Base-by-base conservation (phyloP, 2,797 vertebrate species). In the Enoplosus armatus region DNA sequence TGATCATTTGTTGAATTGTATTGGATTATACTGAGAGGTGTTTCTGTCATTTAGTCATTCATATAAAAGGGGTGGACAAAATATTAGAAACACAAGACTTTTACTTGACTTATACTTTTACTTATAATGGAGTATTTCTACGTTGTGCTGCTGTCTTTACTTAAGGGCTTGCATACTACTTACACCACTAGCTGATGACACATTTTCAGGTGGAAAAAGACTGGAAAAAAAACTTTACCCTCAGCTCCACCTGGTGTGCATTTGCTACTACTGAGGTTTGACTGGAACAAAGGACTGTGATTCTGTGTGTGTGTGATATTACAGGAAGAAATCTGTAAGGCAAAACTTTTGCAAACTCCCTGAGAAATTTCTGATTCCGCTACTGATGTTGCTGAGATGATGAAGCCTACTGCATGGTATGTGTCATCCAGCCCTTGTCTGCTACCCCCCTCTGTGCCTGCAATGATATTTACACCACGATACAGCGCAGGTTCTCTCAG, bases 401-500 rank as follows among this genome's bases (percentile, higher is more conserved):
- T 69, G 64, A 85, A 84, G 79, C 76, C 26, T 75, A 2, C 66
- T 58, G 33, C 61, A 67, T 60, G 65, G 67, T 29, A 62, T 80
- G 63, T 87, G 85, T 90, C 85, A 77, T 77, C 55, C 72, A 75
- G 58, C 58, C 51, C 45, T 80, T 54, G 75, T 71, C 76, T 77
- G 63, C 62, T 53, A 51, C 76, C 76, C 58, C 66, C 59, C 72
- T 59, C 79, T 70, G 82, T 70, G 77, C 48, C 82, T 43, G 71
- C 79, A 71, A 75, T 90, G 88, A 89, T 89, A 87, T 87, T 81
- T 85, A 75, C 80, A 76, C 80, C 82, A 66, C n/a, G 55, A 58
- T 85, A 68, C 77, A 80, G 72, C 39, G 37, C 64, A 75, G 90
- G 77, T 79, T 88, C 78, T 87, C 83, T 86, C 83, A 47, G 53